Conservation (phyloP, 2,888 invertebrate species). For the Lasiommata megera region DNA sequence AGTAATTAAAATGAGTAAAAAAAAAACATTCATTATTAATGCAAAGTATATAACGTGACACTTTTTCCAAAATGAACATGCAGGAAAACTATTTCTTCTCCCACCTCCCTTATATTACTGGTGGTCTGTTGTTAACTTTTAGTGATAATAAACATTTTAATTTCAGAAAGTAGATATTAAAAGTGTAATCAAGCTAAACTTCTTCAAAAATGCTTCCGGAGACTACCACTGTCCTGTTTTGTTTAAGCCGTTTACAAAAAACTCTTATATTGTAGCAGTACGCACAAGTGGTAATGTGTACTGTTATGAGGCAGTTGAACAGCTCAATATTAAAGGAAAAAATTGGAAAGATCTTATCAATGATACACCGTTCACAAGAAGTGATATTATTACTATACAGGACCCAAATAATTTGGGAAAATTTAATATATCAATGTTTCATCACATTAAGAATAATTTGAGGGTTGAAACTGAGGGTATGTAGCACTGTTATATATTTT, state of each 20-base stretch:
- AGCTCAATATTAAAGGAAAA: constrained; percentile 96
- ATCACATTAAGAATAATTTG: constrained; percentile 95
- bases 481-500: too few species aligned
- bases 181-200: constrained; percentile 90
- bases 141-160: too few species aligned
- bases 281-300: constrained; percentile 97
- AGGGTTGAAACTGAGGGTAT: constrained; percentile 92
- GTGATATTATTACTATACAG: constrained; percentile 95
- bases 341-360: constrained; percentile 96
- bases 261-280: constrained; percentile 95
- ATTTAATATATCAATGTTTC: constrained; percentile 96
- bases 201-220: constrained; percentile 91
- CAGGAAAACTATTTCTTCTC: too few species aligned
- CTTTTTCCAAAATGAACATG: too few species aligned
- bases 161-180: constrained; percentile 89
- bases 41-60: too few species aligned
- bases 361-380: constrained; percentile 92
- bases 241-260: constrained; percentile 95
- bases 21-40: too few species aligned
- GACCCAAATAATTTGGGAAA: constrained; percentile 94
- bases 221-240: constrained; percentile 96
- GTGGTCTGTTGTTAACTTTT: too few species aligned
- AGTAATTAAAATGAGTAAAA: too few species aligned
- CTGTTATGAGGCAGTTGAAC: constrained; percentile 96
- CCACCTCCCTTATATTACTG: too few species aligned